phyloP scores from a whole-genome alignment of 2,113 vertebrate genomes.

The Pavo muticus region DNA sequence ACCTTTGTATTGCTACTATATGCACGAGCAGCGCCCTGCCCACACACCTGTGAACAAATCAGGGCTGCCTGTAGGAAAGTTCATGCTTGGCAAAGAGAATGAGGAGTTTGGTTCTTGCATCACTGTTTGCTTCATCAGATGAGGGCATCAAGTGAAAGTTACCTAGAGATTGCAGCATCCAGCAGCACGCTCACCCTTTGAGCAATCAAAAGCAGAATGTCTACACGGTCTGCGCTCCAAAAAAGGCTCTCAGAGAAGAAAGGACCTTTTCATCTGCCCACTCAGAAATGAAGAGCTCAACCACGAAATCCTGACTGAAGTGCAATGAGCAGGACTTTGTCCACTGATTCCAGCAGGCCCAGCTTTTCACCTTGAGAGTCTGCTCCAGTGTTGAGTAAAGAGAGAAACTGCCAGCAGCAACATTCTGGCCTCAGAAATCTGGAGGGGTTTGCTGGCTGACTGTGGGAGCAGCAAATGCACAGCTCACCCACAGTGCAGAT shows the following conservation, averaged over 20 bases:
- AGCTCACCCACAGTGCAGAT: slow-evolving; percentile 22
- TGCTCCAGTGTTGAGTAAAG: slow-evolving; percentile 8
- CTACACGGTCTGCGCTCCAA: neutral
- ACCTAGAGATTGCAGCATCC: neutral
- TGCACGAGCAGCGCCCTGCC: neutral
- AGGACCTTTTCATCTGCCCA: neutral
- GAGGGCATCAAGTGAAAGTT: neutral
- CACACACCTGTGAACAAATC: fast-evolving
- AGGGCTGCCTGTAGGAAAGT: neutral
- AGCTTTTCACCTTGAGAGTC: neutral
- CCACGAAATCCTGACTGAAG: slow-evolving; percentile 20
- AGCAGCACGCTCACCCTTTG: neutral
- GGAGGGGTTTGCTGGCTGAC: slow-evolving; percentile 40
- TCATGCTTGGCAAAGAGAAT: neutral
- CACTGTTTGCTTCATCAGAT: neutral
- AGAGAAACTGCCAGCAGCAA: slow-evolving; percentile 48
- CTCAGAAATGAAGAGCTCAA: neutral
- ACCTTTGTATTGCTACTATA: neutral
- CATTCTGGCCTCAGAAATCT: neutral
- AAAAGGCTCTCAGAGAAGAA: neutral
- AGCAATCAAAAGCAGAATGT: neutral
- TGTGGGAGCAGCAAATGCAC: slow-evolving; percentile 38
- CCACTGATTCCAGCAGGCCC: slow-evolving; percentile 39
- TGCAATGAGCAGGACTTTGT: slow-evolving; percentile 42
- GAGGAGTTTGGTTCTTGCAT: neutral